Evolutionary conservation across 2,797 vertebrate genomes (phyloP).

Genomic region (Rhadinocentrus ornatus): DNA sequence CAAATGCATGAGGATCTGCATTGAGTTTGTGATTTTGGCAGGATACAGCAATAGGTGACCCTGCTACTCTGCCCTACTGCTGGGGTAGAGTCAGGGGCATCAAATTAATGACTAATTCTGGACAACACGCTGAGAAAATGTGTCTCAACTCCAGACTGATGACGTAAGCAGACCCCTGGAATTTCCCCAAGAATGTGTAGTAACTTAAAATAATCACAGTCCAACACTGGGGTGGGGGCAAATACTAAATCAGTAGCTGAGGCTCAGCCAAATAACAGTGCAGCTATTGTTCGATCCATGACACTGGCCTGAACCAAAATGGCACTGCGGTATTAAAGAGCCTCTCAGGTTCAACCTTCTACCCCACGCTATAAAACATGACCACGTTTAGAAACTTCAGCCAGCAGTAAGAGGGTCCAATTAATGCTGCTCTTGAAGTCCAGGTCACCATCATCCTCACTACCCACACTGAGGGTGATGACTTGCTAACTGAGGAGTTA

Average conservation of each 20-base stretch:
- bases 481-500: slow-evolving; percentile 37
- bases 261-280: slow-evolving; percentile 47
- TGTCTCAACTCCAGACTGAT: slow-evolving; percentile 26
- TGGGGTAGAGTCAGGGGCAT: slow-evolving; percentile 31
- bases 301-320: slow-evolving; percentile 48
- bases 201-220: slow-evolving; percentile 44
- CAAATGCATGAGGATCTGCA: slow-evolving; percentile 23
- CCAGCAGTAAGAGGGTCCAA: slow-evolving; percentile 33
- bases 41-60: slow-evolving; percentile 39
- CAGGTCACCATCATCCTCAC: slow-evolving; percentile 45
- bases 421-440: slow-evolving; percentile 29
- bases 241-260: slow-evolving; percentile 46
- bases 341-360: background rate
- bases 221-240: slow-evolving; percentile 22
- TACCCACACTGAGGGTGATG: slow-evolving; percentile 40
- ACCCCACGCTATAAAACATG: slow-evolving; percentile 17
- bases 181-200: slow-evolving; percentile 46
- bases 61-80: slow-evolving; percentile 13
- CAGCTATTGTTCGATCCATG: slow-evolving; percentile 48
- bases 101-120: slow-evolving; percentile 35
- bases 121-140: slow-evolving; percentile 47
- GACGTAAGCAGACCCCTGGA: slow-evolving; percentile 30
- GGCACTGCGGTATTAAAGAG: slow-evolving; percentile 11
- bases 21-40: slow-evolving; percentile 53
- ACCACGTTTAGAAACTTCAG: slow-evolving; percentile 20